Conservation (phyloP, 1,140 invertebrate species). For the Eufriesea mexicana region DNA sequence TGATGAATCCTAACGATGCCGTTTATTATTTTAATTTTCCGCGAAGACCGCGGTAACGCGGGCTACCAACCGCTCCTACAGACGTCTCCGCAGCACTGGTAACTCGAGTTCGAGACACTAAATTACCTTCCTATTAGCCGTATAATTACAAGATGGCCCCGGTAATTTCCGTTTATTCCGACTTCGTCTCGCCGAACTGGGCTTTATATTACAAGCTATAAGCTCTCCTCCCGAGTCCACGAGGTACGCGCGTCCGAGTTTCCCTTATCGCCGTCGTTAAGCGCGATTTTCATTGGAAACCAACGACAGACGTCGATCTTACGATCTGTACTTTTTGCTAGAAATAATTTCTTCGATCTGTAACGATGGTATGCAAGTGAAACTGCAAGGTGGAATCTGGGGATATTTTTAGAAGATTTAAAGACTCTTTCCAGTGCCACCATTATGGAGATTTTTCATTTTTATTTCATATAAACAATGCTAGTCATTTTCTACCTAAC, state of each 20-base stretch:
- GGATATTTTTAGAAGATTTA: no score
- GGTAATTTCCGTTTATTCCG: conserved; percentile 83
- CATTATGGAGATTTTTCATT: no score
- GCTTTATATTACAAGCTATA: conserved; percentile 62
- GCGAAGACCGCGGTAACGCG: conserved; percentile 72
- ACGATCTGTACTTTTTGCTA: no score
- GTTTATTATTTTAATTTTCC: conserved; percentile 84
- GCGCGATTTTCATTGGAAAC: conserved; percentile 24
- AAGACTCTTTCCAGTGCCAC: no score
- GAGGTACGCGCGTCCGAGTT: conserved; percentile 24
- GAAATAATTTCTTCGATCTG: no score
- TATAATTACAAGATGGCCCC: conserved; percentile 83
- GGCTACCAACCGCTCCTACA: conserved; percentile 53
- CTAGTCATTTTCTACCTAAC: no score
- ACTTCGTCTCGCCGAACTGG: conserved; percentile 74
- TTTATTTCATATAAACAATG: no score
- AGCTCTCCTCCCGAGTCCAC: conserved; percentile 12
- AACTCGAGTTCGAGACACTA: conserved; percentile 83
- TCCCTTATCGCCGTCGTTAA: conserved; percentile 52
- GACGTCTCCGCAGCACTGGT: conserved; percentile 72
- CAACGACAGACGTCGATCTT: background rate
- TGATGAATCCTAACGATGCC: conserved; percentile 83
- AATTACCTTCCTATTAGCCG: conserved; percentile 83
- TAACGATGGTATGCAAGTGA: no score
- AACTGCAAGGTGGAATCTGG: no score